Evolutionary conservation across 2,888 invertebrate genomes (phyloP).

Genomic region (Lomographa bimaculata): DNA sequence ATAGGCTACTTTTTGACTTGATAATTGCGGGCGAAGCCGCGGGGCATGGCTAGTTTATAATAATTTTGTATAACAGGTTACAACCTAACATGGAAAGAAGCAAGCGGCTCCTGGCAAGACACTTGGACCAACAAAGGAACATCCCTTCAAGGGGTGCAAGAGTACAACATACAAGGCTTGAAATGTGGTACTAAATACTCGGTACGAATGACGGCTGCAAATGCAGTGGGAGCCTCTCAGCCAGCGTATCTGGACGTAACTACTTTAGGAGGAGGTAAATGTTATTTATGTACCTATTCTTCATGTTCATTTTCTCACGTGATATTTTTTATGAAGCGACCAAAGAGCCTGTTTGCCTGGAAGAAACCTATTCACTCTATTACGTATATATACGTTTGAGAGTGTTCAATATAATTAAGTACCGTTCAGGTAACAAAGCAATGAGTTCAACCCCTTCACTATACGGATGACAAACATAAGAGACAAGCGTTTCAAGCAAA

Average conservation of each 20-base stretch:
- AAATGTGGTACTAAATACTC: constrained; percentile 93
- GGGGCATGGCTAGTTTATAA: too few species aligned
- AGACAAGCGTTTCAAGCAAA: too few species aligned
- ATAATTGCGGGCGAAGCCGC: too few species aligned
- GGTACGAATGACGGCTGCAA: constrained; percentile 90
- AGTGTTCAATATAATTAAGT: too few species aligned
- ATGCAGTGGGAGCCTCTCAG: constrained; percentile 91
- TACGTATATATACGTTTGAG: too few species aligned
- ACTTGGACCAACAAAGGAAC: constrained; percentile 86
- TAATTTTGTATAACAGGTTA: constrained; percentile 70
- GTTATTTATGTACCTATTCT: constrained; percentile 32
- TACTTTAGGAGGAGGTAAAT: constrained; percentile 82
- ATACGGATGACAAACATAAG: too few species aligned
- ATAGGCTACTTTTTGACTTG: too few species aligned
- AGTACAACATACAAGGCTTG: constrained; percentile 87
- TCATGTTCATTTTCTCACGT: background rate
- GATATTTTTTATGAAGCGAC: too few species aligned
- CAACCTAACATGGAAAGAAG: constrained; percentile 76
- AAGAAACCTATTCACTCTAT: too few species aligned
- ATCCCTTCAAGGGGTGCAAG: constrained; percentile 77
- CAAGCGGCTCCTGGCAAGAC: constrained; percentile 77
- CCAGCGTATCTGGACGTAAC: constrained; percentile 84
- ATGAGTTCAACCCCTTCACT: too few species aligned
- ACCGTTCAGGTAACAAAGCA: too few species aligned
- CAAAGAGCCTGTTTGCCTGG: too few species aligned